Conservation (phyloP, 1,140 invertebrate genomes). For the Danaus melanippus region DNA sequence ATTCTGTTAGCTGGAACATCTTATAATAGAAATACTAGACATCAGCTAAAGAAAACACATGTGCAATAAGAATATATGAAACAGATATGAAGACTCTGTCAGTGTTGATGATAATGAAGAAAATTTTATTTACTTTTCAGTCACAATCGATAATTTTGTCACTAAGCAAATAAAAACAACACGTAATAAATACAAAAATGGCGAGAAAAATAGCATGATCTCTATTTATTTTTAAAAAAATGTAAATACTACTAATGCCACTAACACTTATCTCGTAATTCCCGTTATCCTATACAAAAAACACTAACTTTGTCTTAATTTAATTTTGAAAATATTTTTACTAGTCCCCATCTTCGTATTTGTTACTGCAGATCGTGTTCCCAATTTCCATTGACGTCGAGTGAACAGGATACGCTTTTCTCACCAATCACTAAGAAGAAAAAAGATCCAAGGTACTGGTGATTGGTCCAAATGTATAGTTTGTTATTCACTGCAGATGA, state of each 20-base stretch:
- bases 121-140: slow-evolving; percentile 6
- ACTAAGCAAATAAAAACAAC: slow-evolving; percentile 20
- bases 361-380: slow-evolving; percentile 19
- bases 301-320: slow-evolving; percentile 14
- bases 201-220: slow-evolving; percentile 5
- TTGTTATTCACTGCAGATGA: slow-evolving; percentile 17
- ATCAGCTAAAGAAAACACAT: too few species aligned
- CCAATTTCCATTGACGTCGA: slow-evolving; percentile 13
- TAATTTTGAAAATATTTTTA: slow-evolving; percentile 12
- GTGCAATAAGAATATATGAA: too few species aligned
- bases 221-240: slow-evolving; percentile 4
- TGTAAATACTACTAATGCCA: slow-evolving; percentile 4
- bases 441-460: slow-evolving; percentile 12
- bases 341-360: slow-evolving; percentile 15
- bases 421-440: slow-evolving; percentile 16
- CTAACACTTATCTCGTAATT: slow-evolving; percentile 14
- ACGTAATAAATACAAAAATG: slow-evolving; percentile 10
- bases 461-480: slow-evolving; percentile 17
- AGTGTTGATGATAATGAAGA: neutral
- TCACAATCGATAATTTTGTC: slow-evolving; percentile 25
- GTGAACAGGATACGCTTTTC: slow-evolving; percentile 16
- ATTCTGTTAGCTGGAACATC: too few species aligned
- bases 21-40: too few species aligned
- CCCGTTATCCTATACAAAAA: slow-evolving; percentile 5
- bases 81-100: too few species aligned